Conservation (phyloP, 64 coral and sea anemone genomes). For the Hydrozoanthus tunicans region DNA sequence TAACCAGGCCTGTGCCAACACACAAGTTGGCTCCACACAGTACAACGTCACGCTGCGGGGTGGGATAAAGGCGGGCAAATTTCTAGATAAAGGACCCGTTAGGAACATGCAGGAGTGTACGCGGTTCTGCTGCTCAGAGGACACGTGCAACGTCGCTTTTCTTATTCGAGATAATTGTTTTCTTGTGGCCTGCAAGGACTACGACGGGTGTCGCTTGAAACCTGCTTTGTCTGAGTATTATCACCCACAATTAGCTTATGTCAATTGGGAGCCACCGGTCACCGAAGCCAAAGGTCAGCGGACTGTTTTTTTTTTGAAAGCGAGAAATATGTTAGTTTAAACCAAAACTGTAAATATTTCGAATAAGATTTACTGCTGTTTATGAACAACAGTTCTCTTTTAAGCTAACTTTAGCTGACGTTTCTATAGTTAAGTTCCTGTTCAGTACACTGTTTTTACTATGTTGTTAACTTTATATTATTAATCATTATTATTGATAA, state of each 20-base stretch:
- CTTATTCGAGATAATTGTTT: constrained; percentile 87
- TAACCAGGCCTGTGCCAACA: constrained; percentile 44
- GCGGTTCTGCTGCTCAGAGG: constrained; percentile 78
- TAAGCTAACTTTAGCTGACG: no score
- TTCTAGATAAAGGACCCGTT: constrained; percentile 82
- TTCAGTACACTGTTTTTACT: no score
- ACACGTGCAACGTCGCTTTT: constrained; percentile 83
- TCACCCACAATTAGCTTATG: constrained; percentile 76
- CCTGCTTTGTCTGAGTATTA: constrained; percentile 88
- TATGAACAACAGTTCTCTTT: no score
- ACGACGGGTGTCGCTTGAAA: constrained; percentile 77
- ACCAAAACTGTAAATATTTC: neutral
- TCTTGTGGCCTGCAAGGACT: constrained; percentile 84
- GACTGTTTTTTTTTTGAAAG: neutral
- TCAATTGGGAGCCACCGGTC: constrained; percentile 85
- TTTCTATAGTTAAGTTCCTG: no score
- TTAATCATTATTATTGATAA: no score
- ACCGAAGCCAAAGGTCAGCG: constrained; percentile 60
- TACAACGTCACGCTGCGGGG: constrained; percentile 80
- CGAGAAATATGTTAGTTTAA: neutral
- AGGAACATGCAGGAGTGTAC: constrained; percentile 80
- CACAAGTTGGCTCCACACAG: constrained; percentile 67
- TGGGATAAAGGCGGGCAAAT: constrained; percentile 81
- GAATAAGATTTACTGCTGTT: no score
- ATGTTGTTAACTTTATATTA: no score